Conservation (phyloP, 2,113 vertebrate species). For the Aptenodytes forsteri region DNA sequence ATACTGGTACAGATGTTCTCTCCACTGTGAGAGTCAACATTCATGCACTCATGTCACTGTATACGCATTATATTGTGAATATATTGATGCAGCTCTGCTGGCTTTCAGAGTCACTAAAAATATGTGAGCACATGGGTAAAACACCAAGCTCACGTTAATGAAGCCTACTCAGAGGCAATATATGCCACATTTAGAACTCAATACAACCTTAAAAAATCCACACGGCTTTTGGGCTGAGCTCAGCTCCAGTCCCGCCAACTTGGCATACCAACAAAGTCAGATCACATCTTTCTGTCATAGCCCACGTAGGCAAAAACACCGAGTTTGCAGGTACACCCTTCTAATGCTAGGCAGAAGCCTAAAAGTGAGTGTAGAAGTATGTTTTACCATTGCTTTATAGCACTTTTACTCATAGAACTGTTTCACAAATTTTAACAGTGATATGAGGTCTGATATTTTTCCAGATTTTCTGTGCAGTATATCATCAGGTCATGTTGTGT, state of each 20-base stretch:
- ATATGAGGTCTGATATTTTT: not conserved
- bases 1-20: not conserved
- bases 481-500: not conserved
- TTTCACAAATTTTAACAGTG: not conserved
- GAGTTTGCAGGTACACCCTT: not conserved
- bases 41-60: not conserved
- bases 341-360: not conserved
- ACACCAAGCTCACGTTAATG: not conserved
- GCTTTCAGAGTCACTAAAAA: not conserved
- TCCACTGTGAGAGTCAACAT: not conserved
- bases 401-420: not conserved
- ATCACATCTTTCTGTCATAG: accelerated
- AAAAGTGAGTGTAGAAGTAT: not conserved
- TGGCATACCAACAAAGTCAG: not conserved
- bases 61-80: not conserved
- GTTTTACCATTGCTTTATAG: not conserved
- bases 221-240: not conserved
- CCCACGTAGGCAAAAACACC: not conserved
- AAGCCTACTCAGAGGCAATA: not conserved
- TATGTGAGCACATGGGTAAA: not conserved
- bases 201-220: not conserved
- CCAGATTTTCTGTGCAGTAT: not conserved
- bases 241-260: not conserved
- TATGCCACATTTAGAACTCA: not conserved
- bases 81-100: not conserved